Percentiles rank a stretch among this genome's conserved stretches.
Evolutionary conservation across 2,888 invertebrate genomes (phyloP).

Genomic region (Nebria salina): DNA sequence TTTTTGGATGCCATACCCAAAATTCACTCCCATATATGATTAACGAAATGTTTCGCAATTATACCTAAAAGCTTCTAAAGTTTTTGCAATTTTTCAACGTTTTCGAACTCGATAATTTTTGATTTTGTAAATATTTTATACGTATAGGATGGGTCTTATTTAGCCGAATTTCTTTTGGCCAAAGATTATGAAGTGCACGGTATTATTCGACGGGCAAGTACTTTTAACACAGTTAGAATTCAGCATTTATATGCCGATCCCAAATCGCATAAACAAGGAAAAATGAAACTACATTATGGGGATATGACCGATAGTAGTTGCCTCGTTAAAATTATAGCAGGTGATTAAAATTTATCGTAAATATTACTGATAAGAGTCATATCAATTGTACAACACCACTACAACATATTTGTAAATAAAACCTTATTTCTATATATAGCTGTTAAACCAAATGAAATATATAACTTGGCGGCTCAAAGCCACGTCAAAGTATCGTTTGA

Average conservation of each 20-base stretch:
- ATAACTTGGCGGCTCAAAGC: conserved; percentile 98
- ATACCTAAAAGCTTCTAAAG: no score
- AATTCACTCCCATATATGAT: no score
- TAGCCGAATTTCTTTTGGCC: conserved; percentile 90
- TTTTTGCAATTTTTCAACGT: no score
- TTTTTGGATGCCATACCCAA: no score
- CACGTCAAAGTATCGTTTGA: conserved; percentile 99
- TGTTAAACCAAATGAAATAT: conserved; percentile 90
- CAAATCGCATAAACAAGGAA: conserved; percentile 85
- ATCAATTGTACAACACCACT: neutral
- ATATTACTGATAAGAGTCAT: neutral
- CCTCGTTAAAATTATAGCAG: conserved; percentile 82
- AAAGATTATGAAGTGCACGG: conserved; percentile 98
- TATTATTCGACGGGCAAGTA: conserved; percentile 91
- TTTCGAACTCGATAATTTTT: no score
- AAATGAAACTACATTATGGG: conserved; percentile 96
- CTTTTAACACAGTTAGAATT: conserved; percentile 96
- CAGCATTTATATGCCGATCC: conserved; percentile 95
- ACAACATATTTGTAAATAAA: no score
- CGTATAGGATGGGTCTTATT: conserved; percentile 93
- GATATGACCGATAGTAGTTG: conserved; percentile 99
- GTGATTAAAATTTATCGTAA: conserved; percentile 52
- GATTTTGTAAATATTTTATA: no score
- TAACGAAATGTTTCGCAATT: no score
- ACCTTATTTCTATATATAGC: conserved; percentile 51